A percentile compares a stretch with the other conserved stretches of the same genome.
phyloP scores from a whole-genome alignment of 2,113 vertebrate genomes.

The Jaculus jaculus region DNA sequence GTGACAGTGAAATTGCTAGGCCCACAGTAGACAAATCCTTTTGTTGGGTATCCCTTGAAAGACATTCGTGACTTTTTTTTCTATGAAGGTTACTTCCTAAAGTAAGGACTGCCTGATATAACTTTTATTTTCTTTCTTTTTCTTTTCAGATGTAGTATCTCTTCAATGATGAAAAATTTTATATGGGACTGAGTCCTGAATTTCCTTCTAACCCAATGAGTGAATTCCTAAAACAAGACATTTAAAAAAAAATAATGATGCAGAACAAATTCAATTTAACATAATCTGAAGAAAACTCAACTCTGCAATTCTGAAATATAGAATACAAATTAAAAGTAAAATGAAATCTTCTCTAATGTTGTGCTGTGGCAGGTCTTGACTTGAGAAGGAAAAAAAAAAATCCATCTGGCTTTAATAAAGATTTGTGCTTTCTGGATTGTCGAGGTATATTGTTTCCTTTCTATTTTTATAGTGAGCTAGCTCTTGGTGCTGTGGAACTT shows the following conservation, averaged over 20 bases:
- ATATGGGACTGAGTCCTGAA: neutral
- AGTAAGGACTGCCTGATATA: neutral
- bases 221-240: neutral
- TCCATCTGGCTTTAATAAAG: constrained; percentile 82
- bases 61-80: neutral
- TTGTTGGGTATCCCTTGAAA: neutral
- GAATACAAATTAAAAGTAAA: constrained; percentile 71
- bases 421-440: constrained; percentile 37
- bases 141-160: neutral
- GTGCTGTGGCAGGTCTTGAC: constrained; percentile 60
- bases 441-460: constrained; percentile 67
- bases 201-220: constrained; percentile 23
- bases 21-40: neutral
- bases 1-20: neutral
- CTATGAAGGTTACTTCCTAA: neutral
- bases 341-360: constrained; percentile 42
- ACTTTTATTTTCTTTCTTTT: neutral
- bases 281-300: constrained; percentile 59
- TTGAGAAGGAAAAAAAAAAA: constrained; percentile 35
- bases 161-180: neutral
- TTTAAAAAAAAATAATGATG: constrained; percentile 35
- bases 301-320: constrained; percentile 44
- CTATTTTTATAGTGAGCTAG: constrained; percentile 67
- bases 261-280: constrained; percentile 52
- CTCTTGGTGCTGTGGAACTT: constrained; percentile 69